Evolutionary conservation across 2,888 invertebrate species (phyloP), one percentile per base, ranked within the genome.

Genomic region (Archips crataeganus): DNA sequence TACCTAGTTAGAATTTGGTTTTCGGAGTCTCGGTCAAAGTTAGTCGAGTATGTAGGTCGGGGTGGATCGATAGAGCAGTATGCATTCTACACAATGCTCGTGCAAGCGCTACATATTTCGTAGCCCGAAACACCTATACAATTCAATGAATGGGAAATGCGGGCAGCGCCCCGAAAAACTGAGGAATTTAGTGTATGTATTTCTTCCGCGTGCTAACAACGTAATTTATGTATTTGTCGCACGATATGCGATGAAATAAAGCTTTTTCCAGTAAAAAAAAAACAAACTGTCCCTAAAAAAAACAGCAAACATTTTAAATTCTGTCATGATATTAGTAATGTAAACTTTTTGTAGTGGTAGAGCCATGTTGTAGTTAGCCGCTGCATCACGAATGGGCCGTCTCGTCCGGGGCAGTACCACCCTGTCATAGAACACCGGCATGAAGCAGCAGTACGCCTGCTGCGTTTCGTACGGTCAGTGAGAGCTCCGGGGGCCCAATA

Each of bases 1-100:
- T 23, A n/a, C n/a, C n/a, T n/a, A 54, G 54, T 6, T 23, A 39
- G 61, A 51, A 69, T 62, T 32, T n/a, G n/a, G 15, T 15, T 70
- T 70, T 70, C 36, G 39, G 62, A 57, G 49, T 23, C 51, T 34
- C 54, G 51, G 62, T 62, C 57, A 15, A 57, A 70, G 54, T 57
- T 57, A 70, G 42, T 32, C 63, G 34, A 63, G 70, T 45, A 70
- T 63, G 54, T 57, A 70, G 72, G 72, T 68, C 72, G 62, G 60
- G 54, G 11, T 54, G 49, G 72, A 72, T 72, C 72, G 72, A 72
- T 72, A 62, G 54, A 54, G 54, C 32, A 34, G 45, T 42, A 11
- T 63, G 57, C 70, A 70, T 23, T 11, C 54, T 63, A 23, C 6
- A 63, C 70, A 39, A 63, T 2, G 62, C 39, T 70, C 32, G 32